Conservation (phyloP, 2,888 invertebrate genomes). For the Shargacucullia verbasci region DNA sequence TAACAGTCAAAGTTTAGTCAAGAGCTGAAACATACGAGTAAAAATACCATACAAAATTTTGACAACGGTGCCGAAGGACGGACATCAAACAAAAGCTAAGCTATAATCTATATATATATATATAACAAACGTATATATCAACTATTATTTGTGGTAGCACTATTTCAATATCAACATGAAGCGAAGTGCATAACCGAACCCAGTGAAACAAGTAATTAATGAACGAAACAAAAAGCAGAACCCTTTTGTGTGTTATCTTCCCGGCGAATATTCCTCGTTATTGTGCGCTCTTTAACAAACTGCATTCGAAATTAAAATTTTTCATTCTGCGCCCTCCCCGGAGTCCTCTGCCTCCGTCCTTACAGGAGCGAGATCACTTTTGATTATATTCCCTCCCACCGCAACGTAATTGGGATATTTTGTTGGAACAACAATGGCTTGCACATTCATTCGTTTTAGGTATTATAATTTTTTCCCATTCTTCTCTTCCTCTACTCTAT, state of each 20-base stretch:
- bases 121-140: slow-evolving; percentile 1
- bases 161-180: slow-evolving; percentile 42
- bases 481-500: slow-evolving; percentile 57
- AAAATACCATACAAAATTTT: too few relatives aligned
- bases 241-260: slow-evolving; percentile 84
- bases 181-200: slow-evolving; percentile 59
- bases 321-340: slow-evolving; percentile 80
- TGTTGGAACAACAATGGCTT: slow-evolving; percentile 82
- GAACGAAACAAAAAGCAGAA: slow-evolving; percentile 74
- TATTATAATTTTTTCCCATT: slow-evolving; percentile 75
- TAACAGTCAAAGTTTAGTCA: too few relatives aligned
- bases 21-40: too few relatives aligned
- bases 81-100: too few relatives aligned
- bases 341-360: slow-evolving; percentile 54
- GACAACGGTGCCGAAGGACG: too few relatives aligned
- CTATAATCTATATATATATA: too few relatives aligned
- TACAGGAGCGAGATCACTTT: slow-evolving; percentile 79
- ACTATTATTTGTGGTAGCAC: slow-evolving; percentile 1
- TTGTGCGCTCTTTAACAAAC: slow-evolving; percentile 87
- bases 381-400: slow-evolving; percentile 85
- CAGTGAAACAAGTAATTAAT: slow-evolving; percentile 79
- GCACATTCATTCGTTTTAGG: slow-evolving; percentile 85
- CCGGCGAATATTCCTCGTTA: slow-evolving; percentile 79
- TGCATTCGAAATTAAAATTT: slow-evolving; percentile 88
- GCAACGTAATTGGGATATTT: slow-evolving; percentile 87